phyloP scores from a whole-genome alignment of 2,888 invertebrate species.

The Pandemis cinnamomeana region DNA sequence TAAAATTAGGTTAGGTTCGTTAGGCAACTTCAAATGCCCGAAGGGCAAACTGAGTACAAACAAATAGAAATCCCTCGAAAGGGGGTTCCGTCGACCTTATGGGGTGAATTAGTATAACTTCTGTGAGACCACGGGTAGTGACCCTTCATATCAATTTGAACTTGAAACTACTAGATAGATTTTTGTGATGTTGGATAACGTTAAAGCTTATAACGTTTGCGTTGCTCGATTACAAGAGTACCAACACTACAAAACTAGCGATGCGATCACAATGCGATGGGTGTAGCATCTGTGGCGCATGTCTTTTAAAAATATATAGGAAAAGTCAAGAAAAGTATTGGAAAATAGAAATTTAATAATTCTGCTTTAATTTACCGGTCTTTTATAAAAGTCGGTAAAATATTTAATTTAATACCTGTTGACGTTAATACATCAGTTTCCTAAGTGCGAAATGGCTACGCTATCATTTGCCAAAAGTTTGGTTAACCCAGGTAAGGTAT shows the following conservation, averaged over 20 bases:
- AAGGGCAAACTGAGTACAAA: too few species aligned
- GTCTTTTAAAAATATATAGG: background rate
- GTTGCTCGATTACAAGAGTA: too few species aligned
- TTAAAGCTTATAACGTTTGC: background rate
- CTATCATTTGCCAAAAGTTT: slow-evolving; percentile 80
- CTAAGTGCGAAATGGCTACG: slow-evolving; percentile 67
- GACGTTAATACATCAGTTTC: background rate
- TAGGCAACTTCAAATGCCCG: too few species aligned
- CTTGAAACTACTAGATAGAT: background rate
- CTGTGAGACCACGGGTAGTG: too few species aligned
- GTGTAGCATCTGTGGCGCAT: slow-evolving; percentile 7
- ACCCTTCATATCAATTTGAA: too few species aligned
- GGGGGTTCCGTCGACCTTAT: too few species aligned
- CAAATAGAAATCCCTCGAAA: too few species aligned
- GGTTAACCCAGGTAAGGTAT: slow-evolving; percentile 76
- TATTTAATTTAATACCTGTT: background rate
- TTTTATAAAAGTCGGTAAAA: slow-evolving; percentile 22
- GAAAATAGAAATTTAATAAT: slow-evolving; percentile 7
- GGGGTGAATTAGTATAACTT: too few species aligned
- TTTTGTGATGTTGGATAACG: background rate
- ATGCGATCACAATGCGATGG: too few species aligned
- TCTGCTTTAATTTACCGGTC: slow-evolving; percentile 14
- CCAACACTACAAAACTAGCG: too few species aligned
- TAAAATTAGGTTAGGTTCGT: too few species aligned
- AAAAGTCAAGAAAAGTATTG: slow-evolving; percentile 23